Base-by-base conservation (phyloP, 2,888 invertebrate species). In the Acronicta aceris region DNA sequence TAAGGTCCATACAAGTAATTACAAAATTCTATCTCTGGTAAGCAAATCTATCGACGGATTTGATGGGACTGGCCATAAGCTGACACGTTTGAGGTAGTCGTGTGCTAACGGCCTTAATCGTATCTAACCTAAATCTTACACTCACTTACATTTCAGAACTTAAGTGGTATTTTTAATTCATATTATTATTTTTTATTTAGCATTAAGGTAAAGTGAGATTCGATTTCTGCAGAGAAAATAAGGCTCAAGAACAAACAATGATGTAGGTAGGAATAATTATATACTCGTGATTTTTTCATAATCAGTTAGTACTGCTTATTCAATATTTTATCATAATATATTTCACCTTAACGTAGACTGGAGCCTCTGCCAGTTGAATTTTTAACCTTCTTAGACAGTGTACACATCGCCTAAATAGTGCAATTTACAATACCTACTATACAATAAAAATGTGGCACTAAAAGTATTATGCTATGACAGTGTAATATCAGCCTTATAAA, bases 341-440 rank as follows among this genome's bases (percentile, higher is more conserved):
- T 30, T 30, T 2, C 1, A 30, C 30, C 8, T 30, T 30, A 30
- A n/a, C n/a, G n/a, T n/a, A n/a, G n/a, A n/a, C n/a, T n/a, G n/a
- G n/a, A n/a, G 30, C 30, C 30, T 30, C 9, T 30, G 2, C 30
- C 13, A 13, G 12, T 21, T 25, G 2, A 9, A 13, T 5, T 21
- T 8, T 36, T n/a, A 36, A 33, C 15, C 51, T 71, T 71, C 66
- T 75, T 75, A 63, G 73, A 66, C 79, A 81, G 82, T 69, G 80
- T 66, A 69, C 70, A 73, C 59, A 56, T 46, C 27, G 41, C 49
- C 7, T 54, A 13, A 10, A 47, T 83, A 78, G 82, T 73, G 68
- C 65, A 82, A 82, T 81, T 81, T 65, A 70, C 36, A 40, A 21
- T 62, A 71, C n/a, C n/a, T n/a, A n/a, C n/a, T n/a, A 40, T 21